A percentile compares a stretch with the other conserved stretches of the same genome.
phyloP scores from a whole-genome alignment of 2,113 vertebrate species.

The Anguilla rostrata region DNA sequence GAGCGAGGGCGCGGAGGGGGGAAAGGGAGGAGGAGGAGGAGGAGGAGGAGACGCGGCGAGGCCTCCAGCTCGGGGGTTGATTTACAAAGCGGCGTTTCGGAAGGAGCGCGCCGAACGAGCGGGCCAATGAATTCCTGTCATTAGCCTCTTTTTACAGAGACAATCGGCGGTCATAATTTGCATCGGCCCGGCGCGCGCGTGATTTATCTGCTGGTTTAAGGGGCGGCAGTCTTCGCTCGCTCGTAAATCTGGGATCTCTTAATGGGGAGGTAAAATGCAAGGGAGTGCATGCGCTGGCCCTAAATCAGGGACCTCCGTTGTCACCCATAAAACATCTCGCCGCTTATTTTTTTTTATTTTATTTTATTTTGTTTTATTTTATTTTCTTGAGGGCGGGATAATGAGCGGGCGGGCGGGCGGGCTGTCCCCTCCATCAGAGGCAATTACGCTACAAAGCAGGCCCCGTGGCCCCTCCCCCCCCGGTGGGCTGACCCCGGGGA shows the following conservation, averaged over 20 bases:
- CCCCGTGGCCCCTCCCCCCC: neutral
- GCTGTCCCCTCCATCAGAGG: conserved; percentile 14
- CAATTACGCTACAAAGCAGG: conserved; percentile 15
- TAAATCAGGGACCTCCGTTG: conserved; percentile 50
- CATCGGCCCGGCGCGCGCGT: conserved; percentile 46
- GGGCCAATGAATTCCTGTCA: conserved; percentile 50
- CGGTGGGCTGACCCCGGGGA: neutral
- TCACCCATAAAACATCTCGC: neutral
- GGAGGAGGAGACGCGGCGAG: neutral
- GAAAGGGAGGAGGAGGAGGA: neutral
- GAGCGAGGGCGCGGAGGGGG: neutral
- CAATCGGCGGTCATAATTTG: conserved; percentile 53
- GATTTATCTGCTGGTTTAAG: conserved; percentile 64
- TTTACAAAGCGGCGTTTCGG: conserved; percentile 27
- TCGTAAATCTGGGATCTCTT: conserved; percentile 55
- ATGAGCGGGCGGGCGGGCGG: conserved; percentile 4
- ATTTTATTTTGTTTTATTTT: too few relatives aligned
- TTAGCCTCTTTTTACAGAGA: conserved; percentile 59
- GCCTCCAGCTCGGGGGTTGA: conserved; percentile 3
- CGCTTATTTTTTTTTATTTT: neutral
- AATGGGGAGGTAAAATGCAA: conserved; percentile 62
- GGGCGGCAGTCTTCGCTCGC: conserved; percentile 36
- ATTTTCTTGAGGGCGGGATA: neutral
- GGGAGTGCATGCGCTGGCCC: conserved; percentile 42
- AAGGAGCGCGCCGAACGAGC: conserved; percentile 4